Evolutionary conservation across 1,140 invertebrate species (phyloP).

Genomic region (Pseudomyrmex flavicornis): DNA sequence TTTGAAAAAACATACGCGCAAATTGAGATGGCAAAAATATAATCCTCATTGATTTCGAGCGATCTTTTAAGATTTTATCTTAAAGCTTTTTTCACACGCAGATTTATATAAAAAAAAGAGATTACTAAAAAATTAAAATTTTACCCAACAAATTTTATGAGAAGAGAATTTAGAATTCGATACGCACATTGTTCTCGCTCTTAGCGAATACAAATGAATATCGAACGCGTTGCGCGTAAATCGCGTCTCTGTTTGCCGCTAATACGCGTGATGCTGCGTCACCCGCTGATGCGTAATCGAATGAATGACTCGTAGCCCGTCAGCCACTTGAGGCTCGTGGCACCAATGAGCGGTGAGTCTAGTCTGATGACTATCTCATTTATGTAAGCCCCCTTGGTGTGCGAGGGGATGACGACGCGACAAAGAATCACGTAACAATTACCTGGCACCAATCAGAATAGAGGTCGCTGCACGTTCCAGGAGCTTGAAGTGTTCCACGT

Average conservation of each 20-base stretch:
- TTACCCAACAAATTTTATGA: too few relatives aligned
- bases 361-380: constrained; percentile 67
- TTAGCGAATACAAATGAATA: constrained; percentile 32
- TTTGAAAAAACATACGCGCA: not conserved
- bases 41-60: too few relatives aligned
- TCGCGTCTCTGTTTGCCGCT: constrained; percentile 16
- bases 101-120: too few relatives aligned
- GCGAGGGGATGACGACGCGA: constrained; percentile 3
- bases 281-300: constrained; percentile 68
- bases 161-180: too few relatives aligned
- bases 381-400: constrained; percentile 29
- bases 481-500: constrained; percentile 89
- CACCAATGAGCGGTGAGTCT: constrained; percentile 47
- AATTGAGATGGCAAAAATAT: not conserved
- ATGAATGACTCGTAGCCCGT: constrained; percentile 64
- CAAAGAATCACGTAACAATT: constrained; percentile 76
- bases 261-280: constrained; percentile 53
- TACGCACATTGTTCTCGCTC: not conserved
- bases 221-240: constrained; percentile 22
- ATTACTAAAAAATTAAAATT: too few relatives aligned
- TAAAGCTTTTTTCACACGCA: too few relatives aligned
- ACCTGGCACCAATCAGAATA: constrained; percentile 89
- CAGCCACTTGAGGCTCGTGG: constrained; percentile 44
- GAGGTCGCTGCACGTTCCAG: constrained; percentile 87
- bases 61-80: too few relatives aligned